Base-by-base conservation (phyloP, 2,113 vertebrate species). In the Anthoscopus minutus region DNA sequence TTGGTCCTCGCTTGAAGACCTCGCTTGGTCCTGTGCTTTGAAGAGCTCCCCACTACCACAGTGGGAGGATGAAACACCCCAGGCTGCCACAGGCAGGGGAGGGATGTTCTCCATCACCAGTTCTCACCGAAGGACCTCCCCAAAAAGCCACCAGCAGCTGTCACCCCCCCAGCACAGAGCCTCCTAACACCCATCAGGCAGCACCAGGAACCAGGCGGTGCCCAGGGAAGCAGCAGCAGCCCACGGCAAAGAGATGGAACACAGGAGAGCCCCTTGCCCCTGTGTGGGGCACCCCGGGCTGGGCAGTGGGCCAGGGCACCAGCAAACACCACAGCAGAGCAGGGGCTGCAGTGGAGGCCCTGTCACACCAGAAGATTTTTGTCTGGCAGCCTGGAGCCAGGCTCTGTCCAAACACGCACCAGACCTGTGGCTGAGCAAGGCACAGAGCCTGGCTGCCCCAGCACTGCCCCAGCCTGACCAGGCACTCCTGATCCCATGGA, bases 401-500 rank as follows among this genome's bases (percentile, higher is more conserved):
- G 12, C 13, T 31, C 13, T 12, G 50, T 58, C 66, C 3, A 2
- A 30, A n/a, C 50, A 64, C 57, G 30, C 8, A 2, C 5, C 27
- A 28, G 27, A 22, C 6, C 21, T 24, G 48, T 7, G 72, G n/a
- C 48, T 17, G 25, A 47, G n/a, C 14, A 20, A 37, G 27, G 22
- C 25, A 30, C 28, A 8, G n/a, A 45, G 28, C 45, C 27, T 1
- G 4, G 76, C 53, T 42, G 40, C 12, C 60, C 60, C 14, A 8
- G 18, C 60, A 44, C 44, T 38, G 44, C 13, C 65, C 50, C 13
- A 7, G 25, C 54, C 31, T 9, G 33, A 10, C 12, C 31, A 30
- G 35, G 18, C 2, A 2, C 24, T 5, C 33, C 12, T 4, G 6
- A 47, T 3, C 45, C 58, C n/a, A 13, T 0, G 3, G 64, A 42